Conservation (phyloP, 1,140 invertebrate genomes). For the Neodiprion virginianus region DNA sequence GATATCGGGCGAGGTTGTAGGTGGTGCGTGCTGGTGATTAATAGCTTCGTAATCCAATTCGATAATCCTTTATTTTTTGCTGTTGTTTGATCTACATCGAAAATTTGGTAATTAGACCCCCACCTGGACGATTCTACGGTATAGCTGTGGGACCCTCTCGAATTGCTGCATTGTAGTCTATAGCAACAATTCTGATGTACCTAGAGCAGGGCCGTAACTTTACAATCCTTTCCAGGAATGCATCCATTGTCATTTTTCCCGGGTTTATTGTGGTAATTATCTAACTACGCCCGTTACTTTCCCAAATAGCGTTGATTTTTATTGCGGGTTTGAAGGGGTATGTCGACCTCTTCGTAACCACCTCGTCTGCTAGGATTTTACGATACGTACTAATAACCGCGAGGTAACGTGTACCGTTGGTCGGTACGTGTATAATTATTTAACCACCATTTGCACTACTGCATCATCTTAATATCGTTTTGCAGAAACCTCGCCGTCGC, state of each 20-base stretch:
- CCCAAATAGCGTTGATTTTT: background rate
- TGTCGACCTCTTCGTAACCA: background rate
- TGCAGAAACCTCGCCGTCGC: conserved; percentile 25
- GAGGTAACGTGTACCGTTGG: background rate
- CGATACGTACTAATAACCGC: too few species aligned
- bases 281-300: conserved; percentile 21
- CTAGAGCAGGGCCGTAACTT: background rate
- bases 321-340: background rate
- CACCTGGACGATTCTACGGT: too few species aligned
- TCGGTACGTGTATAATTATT: background rate
- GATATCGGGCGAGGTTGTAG: too few species aligned
- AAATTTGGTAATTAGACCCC: too few species aligned
- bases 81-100: too few species aligned
- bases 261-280: conserved; percentile 40
- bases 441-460: too few species aligned
- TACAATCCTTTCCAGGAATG: conserved; percentile 31
- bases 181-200: background rate
- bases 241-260: conserved; percentile 6
- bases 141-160: too few species aligned
- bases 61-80: too few species aligned
- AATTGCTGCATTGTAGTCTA: too few species aligned
- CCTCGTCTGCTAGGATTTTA: background rate
- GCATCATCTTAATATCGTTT: background rate
- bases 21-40: too few species aligned
- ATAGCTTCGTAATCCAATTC: too few species aligned